Conservation (phyloP, 2,113 vertebrate species). For the Orcinus orca region DNA sequence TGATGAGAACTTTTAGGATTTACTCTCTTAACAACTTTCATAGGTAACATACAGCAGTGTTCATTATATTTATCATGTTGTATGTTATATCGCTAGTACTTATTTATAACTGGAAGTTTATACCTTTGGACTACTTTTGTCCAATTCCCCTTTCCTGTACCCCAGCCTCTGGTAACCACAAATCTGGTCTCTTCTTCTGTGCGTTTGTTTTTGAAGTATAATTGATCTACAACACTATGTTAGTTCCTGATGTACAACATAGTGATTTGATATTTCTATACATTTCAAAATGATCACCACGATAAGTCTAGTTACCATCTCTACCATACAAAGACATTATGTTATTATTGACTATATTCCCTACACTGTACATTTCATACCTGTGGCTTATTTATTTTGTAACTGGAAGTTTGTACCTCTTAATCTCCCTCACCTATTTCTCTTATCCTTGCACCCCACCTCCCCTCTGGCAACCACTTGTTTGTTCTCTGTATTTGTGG, state of each 20-base stretch:
- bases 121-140: neutral
- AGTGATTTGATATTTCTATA: neutral
- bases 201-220: neutral
- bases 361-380: too few relatives aligned
- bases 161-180: neutral
- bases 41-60: neutral
- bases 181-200: neutral
- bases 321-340: neutral
- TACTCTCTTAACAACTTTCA: neutral
- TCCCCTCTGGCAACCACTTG: too few relatives aligned
- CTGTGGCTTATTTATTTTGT: too few relatives aligned
- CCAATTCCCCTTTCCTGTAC: neutral
- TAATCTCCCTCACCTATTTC: too few relatives aligned
- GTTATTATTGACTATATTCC: too few relatives aligned
- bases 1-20: neutral
- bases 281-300: neutral
- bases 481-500: too few relatives aligned
- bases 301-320: neutral
- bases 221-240: neutral
- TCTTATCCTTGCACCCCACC: too few relatives aligned
- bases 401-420: too few relatives aligned
- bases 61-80: neutral
- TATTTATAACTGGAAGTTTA: too few relatives aligned
- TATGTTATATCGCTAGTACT: too few relatives aligned
- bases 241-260: neutral